Evolutionary conservation across 2,797 vertebrate genomes (phyloP).

Genomic region (Pantherophis vulpinus): DNA sequence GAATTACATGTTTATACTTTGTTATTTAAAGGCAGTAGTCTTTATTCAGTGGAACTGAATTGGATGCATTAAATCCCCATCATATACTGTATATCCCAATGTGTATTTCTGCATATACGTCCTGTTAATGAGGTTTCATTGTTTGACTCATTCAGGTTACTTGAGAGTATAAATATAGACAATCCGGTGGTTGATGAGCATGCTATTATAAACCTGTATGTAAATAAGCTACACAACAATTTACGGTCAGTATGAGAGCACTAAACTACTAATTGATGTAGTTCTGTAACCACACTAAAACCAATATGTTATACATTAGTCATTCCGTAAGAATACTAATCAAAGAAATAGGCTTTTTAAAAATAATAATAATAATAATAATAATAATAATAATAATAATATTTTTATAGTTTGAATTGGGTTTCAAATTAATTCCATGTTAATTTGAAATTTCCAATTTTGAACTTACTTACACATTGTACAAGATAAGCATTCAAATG

Average conservation of each 20-base stretch:
- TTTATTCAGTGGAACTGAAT: slow-evolving; percentile 53
- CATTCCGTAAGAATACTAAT: slow-evolving; percentile 51
- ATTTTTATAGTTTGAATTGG: slow-evolving; percentile 53
- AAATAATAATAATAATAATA: too few relatives aligned
- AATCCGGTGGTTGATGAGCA: slow-evolving; percentile 75
- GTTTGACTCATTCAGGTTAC: slow-evolving; percentile 74
- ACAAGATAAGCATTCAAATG: slow-evolving; percentile 34
- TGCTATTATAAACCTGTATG: slow-evolving; percentile 76
- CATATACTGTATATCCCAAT: slow-evolving; percentile 47
- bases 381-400: not conserved
- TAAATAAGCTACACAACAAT: slow-evolving; percentile 72
- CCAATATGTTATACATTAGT: slow-evolving; percentile 52
- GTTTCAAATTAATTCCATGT: slow-evolving; percentile 52
- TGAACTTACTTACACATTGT: slow-evolving; percentile 46
- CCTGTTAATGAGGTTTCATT: slow-evolving; percentile 69
- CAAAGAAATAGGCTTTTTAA: slow-evolving; percentile 1
- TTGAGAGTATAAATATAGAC: slow-evolving; percentile 70
- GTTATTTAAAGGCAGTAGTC: slow-evolving; percentile 24
- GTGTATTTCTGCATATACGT: slow-evolving; percentile 38
- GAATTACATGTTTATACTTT: not conserved
- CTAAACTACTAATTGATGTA: slow-evolving; percentile 61
- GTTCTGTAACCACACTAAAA: slow-evolving; percentile 61
- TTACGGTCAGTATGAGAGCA: slow-evolving; percentile 72
- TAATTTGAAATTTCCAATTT: slow-evolving; percentile 45
- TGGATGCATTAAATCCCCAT: slow-evolving; percentile 35